phyloP scores from a whole-genome alignment of 1,140 invertebrate species.

The Oreohelix idahoensis region DNA sequence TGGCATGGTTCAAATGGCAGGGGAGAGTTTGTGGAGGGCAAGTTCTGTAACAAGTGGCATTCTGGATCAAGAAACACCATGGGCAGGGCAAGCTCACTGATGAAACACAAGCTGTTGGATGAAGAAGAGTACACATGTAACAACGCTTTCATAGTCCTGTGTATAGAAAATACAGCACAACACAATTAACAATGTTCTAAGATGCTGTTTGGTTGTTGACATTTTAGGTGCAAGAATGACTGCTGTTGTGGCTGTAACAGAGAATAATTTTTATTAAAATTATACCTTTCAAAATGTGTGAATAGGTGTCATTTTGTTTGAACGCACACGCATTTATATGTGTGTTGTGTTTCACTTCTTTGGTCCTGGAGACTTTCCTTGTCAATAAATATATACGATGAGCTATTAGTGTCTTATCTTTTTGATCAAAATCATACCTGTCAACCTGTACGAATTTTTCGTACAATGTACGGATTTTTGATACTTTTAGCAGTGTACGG shows the following conservation, averaged over 20 bases:
- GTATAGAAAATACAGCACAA: slow-evolving; percentile 84
- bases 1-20: slow-evolving; percentile 88
- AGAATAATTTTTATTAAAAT: neutral
- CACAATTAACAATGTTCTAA: neutral
- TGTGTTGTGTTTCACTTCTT: neutral
- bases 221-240: neutral
- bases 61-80: slow-evolving; percentile 77
- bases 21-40: slow-evolving; percentile 87
- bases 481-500: too few relatives aligned
- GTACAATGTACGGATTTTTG: too few relatives aligned
- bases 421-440: too few relatives aligned
- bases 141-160: slow-evolving; percentile 89
- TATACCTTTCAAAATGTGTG: neutral
- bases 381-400: too few relatives aligned
- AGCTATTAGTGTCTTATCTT: too few relatives aligned
- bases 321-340: neutral
- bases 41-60: slow-evolving; percentile 94
- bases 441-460: too few relatives aligned
- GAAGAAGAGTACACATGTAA: slow-evolving; percentile 85
- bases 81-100: slow-evolving; percentile 87
- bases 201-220: neutral
- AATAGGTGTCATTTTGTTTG: neutral
- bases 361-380: too few relatives aligned
- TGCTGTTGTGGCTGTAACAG: neutral
- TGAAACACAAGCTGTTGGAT: slow-evolving; percentile 83